These are phyloP conservation scores for Anolis apletophallus DNA, from an alignment of 2,797 vertebrate genomes.

Conservation along the genomic window DNA sequence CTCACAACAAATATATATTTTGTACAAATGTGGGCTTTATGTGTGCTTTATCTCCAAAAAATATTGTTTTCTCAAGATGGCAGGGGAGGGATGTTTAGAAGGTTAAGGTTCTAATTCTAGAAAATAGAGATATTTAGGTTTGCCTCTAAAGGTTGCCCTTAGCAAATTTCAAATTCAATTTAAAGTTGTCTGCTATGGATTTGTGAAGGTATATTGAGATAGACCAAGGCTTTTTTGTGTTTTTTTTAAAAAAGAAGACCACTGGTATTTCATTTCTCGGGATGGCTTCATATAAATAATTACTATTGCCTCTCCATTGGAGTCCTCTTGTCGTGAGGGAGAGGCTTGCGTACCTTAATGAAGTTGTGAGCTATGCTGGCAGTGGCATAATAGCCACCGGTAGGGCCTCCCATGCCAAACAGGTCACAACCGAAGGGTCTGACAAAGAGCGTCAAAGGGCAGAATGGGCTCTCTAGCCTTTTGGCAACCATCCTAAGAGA, in stretches of 20 bases:
- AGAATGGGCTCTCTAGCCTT: too few relatives aligned
- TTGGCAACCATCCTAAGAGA: too few relatives aligned
- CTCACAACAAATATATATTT: not conserved
- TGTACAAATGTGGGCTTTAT: not conserved
- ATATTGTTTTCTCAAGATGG: not conserved
- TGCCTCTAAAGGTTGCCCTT: not conserved
- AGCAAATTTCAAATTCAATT: not conserved
- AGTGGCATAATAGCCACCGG: too few relatives aligned
- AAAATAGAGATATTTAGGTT: not conserved
- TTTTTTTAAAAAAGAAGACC: not conserved
- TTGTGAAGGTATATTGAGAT: not conserved
- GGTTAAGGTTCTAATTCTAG: not conserved
- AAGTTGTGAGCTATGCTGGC: too few relatives aligned
- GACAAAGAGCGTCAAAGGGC: too few relatives aligned
- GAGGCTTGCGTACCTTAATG: too few relatives aligned
- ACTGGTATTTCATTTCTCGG: not conserved
- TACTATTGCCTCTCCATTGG: too few relatives aligned
- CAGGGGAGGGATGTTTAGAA: not conserved
- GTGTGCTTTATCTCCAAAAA: not conserved
- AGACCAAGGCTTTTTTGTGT: not conserved
- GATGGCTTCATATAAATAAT: not conserved
- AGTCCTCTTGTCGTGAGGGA: too few relatives aligned
- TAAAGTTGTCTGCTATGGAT: not conserved
- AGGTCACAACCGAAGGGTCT: too few relatives aligned
- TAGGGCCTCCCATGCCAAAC: too few relatives aligned